Evolutionary conservation across 2,113 vertebrate genomes (phyloP).

Genomic region (Scomber japonicus): DNA sequence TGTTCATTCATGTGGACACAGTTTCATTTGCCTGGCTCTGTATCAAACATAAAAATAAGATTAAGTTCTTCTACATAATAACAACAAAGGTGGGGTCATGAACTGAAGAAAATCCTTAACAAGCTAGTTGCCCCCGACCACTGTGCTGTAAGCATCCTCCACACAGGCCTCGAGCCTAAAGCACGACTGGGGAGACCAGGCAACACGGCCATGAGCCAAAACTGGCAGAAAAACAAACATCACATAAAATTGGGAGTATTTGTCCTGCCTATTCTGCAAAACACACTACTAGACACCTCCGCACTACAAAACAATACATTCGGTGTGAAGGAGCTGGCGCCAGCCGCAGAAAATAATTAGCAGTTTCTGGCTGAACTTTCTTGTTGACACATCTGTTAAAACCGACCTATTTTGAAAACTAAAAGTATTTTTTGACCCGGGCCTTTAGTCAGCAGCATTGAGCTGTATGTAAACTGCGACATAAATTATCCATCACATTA

Average conservation of each 20-base stretch:
- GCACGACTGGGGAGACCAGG: not conserved
- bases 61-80: too few relatives aligned
- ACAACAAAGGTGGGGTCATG: not conserved
- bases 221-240: not conserved
- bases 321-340: not conserved
- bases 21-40: not conserved
- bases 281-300: not conserved
- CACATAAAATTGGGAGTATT: not conserved
- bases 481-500: constrained; percentile 51
- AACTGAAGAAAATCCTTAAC: not conserved
- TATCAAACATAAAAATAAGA: too few relatives aligned
- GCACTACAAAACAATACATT: not conserved
- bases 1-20: not conserved
- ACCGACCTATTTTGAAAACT: constrained; percentile 20
- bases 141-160: not conserved
- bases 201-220: not conserved
- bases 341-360: constrained; percentile 1
- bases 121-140: not conserved
- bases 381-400: constrained; percentile 5
- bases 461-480: constrained; percentile 27
- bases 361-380: constrained; percentile 17
- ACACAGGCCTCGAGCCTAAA: not conserved
- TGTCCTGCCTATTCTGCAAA: constrained; percentile 14
- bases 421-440: constrained; percentile 1
- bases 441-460: not conserved